A percentile compares a stretch with the other conserved stretches of the same genome.
Conservation (phyloP, 1,140 invertebrate species). For the Samia ricini region DNA sequence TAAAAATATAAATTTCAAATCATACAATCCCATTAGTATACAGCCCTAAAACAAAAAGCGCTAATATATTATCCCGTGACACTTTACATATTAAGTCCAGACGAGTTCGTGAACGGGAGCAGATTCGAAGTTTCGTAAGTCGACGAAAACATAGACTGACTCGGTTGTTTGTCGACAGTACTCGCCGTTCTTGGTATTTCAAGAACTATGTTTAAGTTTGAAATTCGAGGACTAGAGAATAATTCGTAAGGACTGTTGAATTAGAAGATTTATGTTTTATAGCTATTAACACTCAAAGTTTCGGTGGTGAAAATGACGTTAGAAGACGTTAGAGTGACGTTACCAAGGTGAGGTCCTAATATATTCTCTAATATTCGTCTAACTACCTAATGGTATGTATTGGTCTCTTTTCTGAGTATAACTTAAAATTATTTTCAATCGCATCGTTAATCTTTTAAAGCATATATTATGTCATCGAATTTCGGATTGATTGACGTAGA, state of each 20-base stretch:
- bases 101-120: conserved; percentile 2
- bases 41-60: conserved; percentile 1
- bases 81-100: conserved; percentile 13
- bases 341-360: too few species aligned
- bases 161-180: conserved; percentile 4
- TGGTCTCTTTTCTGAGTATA: too few species aligned
- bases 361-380: too few species aligned
- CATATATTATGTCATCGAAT: too few species aligned
- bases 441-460: too few species aligned
- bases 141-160: conserved; percentile 5
- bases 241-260: background rate
- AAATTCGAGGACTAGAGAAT: background rate
- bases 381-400: too few species aligned
- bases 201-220: background rate
- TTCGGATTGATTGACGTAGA: too few species aligned
- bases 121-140: conserved; percentile 1
- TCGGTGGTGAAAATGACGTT: too few species aligned
- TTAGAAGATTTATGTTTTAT: background rate
- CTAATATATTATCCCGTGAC: conserved; percentile 11
- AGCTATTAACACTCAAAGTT: too few species aligned
- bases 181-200: background rate
- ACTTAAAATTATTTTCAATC: too few species aligned
- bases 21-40: background rate
- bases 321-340: too few species aligned
- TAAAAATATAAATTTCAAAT: background rate